phyloP scores from a whole-genome alignment of 30 jellyfish, hydroid and myxozoan genomes.

The Morbakka virulenta region DNA sequence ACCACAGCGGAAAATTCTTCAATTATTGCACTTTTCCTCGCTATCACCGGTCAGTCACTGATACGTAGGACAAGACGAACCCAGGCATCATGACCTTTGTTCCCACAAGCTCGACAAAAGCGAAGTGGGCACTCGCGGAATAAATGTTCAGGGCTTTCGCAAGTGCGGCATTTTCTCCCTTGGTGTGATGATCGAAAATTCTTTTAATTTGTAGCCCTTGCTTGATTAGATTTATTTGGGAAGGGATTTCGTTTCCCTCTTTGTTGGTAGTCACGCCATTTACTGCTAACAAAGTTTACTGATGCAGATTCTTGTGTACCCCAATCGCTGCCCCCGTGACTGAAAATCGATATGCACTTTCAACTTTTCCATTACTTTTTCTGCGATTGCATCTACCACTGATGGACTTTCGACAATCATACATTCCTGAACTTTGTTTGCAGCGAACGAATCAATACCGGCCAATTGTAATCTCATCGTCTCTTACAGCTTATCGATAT shows the following conservation, averaged over 20 bases:
- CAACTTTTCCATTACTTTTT: not conserved
- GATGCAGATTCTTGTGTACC: conserved; percentile 11
- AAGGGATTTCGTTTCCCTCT: not conserved
- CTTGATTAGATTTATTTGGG: not conserved
- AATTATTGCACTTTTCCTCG: too few relatives aligned
- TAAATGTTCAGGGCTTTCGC: conserved; percentile 37
- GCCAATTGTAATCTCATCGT: not conserved
- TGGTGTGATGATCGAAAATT: not conserved
- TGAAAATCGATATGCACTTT: not conserved
- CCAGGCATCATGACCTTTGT: conserved; percentile 40
- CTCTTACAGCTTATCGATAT: not conserved
- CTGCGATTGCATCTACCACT: not conserved
- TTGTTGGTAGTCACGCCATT: not conserved
- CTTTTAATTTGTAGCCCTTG: not conserved
- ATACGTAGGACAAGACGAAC: conserved; percentile 23
- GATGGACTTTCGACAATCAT: not conserved
- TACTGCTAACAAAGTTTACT: conserved; percentile 1
- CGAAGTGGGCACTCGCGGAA: conserved; percentile 46
- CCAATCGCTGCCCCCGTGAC: not conserved
- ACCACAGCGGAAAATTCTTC: too few relatives aligned
- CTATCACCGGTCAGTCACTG: too few relatives aligned
- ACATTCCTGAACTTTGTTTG: not conserved
- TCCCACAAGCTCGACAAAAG: conserved; percentile 42
- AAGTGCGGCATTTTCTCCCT: conserved; percentile 33
- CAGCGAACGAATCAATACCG: not conserved